Conservation (phyloP, 1,140 invertebrate genomes). For the Drosophila murphyi region DNA sequence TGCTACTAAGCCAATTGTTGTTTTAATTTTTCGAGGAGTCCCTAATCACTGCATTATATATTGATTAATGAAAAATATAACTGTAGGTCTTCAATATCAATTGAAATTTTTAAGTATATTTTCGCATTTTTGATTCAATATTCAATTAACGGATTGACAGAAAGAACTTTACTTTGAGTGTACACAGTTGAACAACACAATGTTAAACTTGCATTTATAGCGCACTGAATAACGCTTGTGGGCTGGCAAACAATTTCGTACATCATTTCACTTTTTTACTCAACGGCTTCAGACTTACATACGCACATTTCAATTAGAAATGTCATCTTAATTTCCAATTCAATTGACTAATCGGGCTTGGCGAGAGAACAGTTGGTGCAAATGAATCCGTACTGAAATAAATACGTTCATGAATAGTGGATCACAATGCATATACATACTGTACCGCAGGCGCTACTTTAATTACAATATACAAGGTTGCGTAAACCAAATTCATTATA, state of each 20-base stretch:
- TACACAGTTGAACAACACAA: no score
- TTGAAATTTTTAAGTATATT: no score
- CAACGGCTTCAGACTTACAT: conserved; percentile 13
- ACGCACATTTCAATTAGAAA: conserved; percentile 41
- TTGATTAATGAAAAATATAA: no score
- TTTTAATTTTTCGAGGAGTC: no score
- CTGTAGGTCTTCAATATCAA: no score
- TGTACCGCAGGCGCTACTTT: conserved; percentile 20
- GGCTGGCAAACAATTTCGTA: conserved; percentile 37
- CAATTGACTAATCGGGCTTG: conserved; percentile 46
- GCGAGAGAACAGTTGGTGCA: conserved; percentile 13
- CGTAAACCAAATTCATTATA: conserved; percentile 39
- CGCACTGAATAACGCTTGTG: conserved; percentile 13
- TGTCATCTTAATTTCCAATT: conserved; percentile 38
- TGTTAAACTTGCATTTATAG: background rate
- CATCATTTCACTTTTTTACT: conserved; percentile 38
- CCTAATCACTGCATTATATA: no score
- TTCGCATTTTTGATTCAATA: no score
- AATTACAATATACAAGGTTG: conserved; percentile 45
- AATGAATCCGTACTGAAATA: background rate
- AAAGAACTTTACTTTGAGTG: no score
- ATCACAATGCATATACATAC: conserved; percentile 27
- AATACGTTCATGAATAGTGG: background rate
- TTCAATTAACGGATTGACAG: no score
- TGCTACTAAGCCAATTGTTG: no score